Percentiles rank a stretch among this genome's conserved stretches.
Evolutionary conservation across 1,140 invertebrate species (phyloP).

Genomic region (Drosophila subpulchrella): DNA sequence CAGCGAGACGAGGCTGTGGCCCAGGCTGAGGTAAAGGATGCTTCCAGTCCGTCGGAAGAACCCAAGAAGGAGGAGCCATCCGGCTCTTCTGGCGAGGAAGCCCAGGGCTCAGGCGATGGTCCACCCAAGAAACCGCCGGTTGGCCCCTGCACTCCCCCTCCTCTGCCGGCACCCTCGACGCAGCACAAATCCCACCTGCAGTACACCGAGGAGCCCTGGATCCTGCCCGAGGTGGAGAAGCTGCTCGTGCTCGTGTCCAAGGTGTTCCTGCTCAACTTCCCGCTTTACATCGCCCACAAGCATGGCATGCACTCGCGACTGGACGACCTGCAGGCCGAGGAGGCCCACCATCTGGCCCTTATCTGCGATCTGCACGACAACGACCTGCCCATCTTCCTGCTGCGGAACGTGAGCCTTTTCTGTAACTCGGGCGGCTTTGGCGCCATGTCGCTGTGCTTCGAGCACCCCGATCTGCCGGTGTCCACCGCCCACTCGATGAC

Average conservation of each 20-base stretch:
- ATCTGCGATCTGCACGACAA: slow-evolving; percentile 97
- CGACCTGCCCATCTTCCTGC: slow-evolving; percentile 94
- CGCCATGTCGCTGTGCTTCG: slow-evolving; percentile 94
- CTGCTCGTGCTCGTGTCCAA: slow-evolving; percentile 92
- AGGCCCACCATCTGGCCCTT: slow-evolving; percentile 90
- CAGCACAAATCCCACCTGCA: slow-evolving; percentile 57
- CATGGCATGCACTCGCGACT: slow-evolving; percentile 90
- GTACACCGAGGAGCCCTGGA: slow-evolving; percentile 86
- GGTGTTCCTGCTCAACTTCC: slow-evolving; percentile 94
- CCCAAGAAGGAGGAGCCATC: slow-evolving; percentile 31
- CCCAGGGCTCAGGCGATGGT: slow-evolving; percentile 52
- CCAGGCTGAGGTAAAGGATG: slow-evolving; percentile 46
- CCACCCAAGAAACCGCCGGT: slow-evolving; percentile 41
- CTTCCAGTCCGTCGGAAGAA: slow-evolving; percentile 24
- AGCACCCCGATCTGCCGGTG: slow-evolving; percentile 92
- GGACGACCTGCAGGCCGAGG: slow-evolving; percentile 91
- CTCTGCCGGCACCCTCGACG: slow-evolving; percentile 9
- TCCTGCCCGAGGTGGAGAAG: slow-evolving; percentile 91
- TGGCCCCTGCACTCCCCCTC: slow-evolving; percentile 48
- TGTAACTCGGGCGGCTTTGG: slow-evolving; percentile 95
- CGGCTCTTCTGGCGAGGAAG: slow-evolving; percentile 32
- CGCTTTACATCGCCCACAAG: slow-evolving; percentile 96
- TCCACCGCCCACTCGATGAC: slow-evolving; percentile 96
- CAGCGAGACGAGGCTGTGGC: slow-evolving; percentile 48
- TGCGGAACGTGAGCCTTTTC: slow-evolving; percentile 95